phyloP scores from a whole-genome alignment of 2,113 vertebrate genomes.

The Balaenoptera acutorostrata region DNA sequence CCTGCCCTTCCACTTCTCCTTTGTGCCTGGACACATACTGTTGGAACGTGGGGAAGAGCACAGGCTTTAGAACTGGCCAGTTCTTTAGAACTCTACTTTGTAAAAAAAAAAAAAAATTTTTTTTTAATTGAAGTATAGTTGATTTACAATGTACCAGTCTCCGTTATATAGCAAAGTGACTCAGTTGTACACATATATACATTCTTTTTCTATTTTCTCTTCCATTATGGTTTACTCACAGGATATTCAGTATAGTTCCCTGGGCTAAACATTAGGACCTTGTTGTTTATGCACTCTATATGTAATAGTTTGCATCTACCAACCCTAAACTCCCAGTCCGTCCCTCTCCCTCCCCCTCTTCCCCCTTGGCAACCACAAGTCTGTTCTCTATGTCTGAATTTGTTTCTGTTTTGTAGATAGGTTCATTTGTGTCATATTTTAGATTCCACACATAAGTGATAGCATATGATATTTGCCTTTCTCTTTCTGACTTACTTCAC shows the following conservation, averaged over 20 bases:
- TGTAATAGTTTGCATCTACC: not conserved
- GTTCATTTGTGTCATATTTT: not conserved
- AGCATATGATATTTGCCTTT: not conserved
- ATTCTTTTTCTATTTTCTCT: not conserved
- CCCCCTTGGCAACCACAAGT: not conserved
- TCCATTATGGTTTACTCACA: not conserved
- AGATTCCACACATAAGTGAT: not conserved
- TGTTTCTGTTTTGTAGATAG: not conserved
- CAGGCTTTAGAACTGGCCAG: not conserved
- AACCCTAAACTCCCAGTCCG: no score
- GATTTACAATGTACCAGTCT: not conserved
- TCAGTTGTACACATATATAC: not conserved
- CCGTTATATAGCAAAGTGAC: not conserved
- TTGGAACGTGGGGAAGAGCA: not conserved
- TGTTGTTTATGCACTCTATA: not conserved
- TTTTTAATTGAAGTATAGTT: not conserved
- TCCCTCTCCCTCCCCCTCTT: not conserved
- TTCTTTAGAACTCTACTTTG: not conserved
- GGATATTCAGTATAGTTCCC: not conserved
- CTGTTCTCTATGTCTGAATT: not conserved
- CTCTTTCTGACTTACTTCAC: not conserved
- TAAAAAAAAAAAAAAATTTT: no score
- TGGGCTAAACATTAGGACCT: no score
- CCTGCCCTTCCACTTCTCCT: not conserved
- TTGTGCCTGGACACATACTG: not conserved